A percentile compares a stretch with the other conserved stretches of the same genome.
Conservation (phyloP, 2,113 vertebrate genomes). For the Cinclus cinclus region DNA sequence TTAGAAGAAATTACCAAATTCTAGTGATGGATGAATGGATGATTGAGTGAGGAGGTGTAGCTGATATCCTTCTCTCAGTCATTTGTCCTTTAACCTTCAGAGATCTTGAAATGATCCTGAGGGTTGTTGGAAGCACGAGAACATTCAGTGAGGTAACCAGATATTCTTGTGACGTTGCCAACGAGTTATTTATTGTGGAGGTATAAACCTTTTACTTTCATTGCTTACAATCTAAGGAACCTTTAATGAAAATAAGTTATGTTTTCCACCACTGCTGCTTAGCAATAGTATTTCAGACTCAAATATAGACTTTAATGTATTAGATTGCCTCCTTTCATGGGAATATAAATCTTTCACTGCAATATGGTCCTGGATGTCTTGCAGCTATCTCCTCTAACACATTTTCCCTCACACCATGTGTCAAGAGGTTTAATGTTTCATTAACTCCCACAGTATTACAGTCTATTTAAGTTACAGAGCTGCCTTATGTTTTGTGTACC, state of each 20-base stretch:
- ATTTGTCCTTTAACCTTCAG: background rate
- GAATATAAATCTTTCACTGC: constrained; percentile 56
- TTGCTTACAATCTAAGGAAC: constrained; percentile 7
- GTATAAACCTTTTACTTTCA: constrained; percentile 36
- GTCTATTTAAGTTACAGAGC: constrained; percentile 57
- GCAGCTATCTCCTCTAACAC: constrained; percentile 61
- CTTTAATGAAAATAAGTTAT: constrained; percentile 57
- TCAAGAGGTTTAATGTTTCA: constrained; percentile 68
- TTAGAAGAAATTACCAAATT: background rate
- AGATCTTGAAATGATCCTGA: background rate
- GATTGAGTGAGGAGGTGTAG: background rate
- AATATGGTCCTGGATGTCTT: constrained; percentile 63
- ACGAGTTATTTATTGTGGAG: background rate
- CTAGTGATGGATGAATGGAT: background rate
- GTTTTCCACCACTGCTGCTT: constrained; percentile 39
- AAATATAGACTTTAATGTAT: constrained; percentile 51
- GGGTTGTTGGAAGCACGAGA: background rate
- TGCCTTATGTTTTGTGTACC: constrained; percentile 61
- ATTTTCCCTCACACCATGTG: constrained; percentile 57
- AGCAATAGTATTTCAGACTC: constrained; percentile 48
- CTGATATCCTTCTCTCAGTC: background rate
- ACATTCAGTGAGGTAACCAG: background rate
- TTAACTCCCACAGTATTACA: constrained; percentile 54
- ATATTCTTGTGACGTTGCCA: background rate
- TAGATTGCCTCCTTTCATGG: constrained; percentile 51